These are phyloP conservation scores for Anadara kagoshimensis DNA, from an alignment of 1,140 invertebrate species.

Conservation along the genomic window DNA sequence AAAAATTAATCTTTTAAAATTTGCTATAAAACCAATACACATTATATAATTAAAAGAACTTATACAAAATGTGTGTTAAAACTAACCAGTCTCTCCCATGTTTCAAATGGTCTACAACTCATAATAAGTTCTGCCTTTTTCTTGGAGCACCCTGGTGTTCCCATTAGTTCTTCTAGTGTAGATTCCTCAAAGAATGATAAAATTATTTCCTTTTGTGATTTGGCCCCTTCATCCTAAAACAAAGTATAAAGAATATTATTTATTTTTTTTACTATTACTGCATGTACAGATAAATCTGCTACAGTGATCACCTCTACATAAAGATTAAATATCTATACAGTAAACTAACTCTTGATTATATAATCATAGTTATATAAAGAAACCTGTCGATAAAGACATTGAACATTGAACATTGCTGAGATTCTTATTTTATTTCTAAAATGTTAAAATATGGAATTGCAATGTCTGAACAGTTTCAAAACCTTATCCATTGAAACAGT, in stretches of 20 bases:
- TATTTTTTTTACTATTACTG: background rate
- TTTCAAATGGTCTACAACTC: slow-evolving; percentile 72
- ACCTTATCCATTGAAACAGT: too few species aligned
- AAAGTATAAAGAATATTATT: background rate
- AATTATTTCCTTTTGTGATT: slow-evolving; percentile 59
- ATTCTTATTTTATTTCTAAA: too few species aligned
- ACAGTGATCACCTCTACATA: too few species aligned
- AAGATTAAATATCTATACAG: background rate
- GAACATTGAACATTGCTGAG: background rate
- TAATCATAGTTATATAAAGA: background rate
- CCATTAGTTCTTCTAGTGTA: slow-evolving; percentile 72
- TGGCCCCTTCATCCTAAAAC: slow-evolving; percentile 49
- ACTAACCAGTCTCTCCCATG: slow-evolving; percentile 74
- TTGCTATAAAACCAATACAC: background rate
- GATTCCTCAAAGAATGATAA: slow-evolving; percentile 75
- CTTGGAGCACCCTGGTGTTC: slow-evolving; percentile 75
- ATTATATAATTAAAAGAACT: background rate
- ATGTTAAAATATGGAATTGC: too few species aligned
- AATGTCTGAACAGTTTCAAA: too few species aligned
- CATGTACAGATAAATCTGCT: background rate
- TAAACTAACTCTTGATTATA: background rate
- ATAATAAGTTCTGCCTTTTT: slow-evolving; percentile 76
- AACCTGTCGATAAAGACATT: background rate
- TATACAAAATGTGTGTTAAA: background rate
- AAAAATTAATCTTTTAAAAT: background rate